Evolutionary conservation across 2,888 invertebrate species (phyloP).

Genomic region (Pandemis heparana): DNA sequence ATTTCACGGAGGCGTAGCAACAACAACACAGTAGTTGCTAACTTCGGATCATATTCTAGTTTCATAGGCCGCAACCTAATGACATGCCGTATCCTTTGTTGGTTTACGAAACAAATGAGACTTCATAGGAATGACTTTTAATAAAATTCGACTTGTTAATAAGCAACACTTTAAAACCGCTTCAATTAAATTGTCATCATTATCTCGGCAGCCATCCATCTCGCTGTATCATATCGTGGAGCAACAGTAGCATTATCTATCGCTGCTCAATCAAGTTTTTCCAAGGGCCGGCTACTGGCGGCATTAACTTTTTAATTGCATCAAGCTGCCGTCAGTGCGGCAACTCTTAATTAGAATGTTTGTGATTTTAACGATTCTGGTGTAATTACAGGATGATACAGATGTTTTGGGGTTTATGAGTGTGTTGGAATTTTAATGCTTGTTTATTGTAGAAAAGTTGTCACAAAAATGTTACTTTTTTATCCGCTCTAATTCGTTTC

Average conservation of each 20-base stretch:
- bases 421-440: constrained; percentile 2
- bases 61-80: no score
- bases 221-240: constrained; percentile 18
- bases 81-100: no score
- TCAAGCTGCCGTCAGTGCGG: constrained; percentile 23
- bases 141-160: not conserved
- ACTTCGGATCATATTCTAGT: no score
- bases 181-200: constrained; percentile 19
- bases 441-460: not conserved
- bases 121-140: not conserved
- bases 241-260: constrained; percentile 37
- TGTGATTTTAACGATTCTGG: constrained; percentile 33
- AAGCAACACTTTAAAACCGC: not conserved
- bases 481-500: not conserved
- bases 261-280: constrained; percentile 39
- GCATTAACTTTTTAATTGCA: constrained; percentile 35
- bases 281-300: constrained; percentile 32
- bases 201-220: constrained; percentile 27
- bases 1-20: no score
- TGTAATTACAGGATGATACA: constrained; percentile 32
- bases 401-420: constrained; percentile 24
- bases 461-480: not conserved
- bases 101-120: not conserved
- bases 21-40: no score
- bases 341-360: constrained; percentile 34